phyloP scores from a whole-genome alignment of 2,888 invertebrate genomes.

The Andrena haemorrhoa region DNA sequence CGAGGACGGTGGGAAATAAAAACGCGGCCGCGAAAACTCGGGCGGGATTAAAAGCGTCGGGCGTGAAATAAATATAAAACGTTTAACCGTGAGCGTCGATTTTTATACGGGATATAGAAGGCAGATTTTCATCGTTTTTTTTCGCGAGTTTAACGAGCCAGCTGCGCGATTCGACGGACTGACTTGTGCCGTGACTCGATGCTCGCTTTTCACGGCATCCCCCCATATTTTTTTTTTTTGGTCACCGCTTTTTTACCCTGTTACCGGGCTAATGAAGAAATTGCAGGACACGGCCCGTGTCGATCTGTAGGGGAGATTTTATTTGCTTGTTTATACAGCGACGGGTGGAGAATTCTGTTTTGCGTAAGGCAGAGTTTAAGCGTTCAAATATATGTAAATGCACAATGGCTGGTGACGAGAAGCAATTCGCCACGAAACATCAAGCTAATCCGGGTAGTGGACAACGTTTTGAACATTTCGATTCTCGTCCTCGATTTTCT shows the following conservation, averaged over 20 bases:
- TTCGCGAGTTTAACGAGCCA: conserved; percentile 54
- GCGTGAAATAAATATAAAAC: conserved; percentile 63
- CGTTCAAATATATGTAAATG: neutral
- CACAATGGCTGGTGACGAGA: neutral
- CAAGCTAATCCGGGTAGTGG: neutral
- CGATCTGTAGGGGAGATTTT: neutral
- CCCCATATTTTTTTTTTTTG: conserved; percentile 2
- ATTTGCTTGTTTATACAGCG: neutral
- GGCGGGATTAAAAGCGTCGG: conserved; percentile 60
- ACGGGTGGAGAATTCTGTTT: neutral
- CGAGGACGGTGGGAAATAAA: conserved; percentile 56
- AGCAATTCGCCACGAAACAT: neutral
- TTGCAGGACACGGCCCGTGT: neutral
- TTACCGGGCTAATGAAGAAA: neutral
- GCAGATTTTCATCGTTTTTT: conserved; percentile 52
- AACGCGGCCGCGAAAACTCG: conserved; percentile 57
- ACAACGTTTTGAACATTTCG: too few species aligned
- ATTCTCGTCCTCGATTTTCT: too few species aligned
- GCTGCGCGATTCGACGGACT: conserved; percentile 49
- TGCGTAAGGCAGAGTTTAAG: too few species aligned
- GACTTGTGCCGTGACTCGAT: conserved; percentile 43
- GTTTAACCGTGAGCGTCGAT: conserved; percentile 62
- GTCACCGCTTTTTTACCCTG: neutral
- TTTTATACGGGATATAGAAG: conserved; percentile 57
- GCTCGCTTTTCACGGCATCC: conserved; percentile 27